Conservation (phyloP, 2,113 vertebrate genomes). For the Aptenodytes forsteri region DNA sequence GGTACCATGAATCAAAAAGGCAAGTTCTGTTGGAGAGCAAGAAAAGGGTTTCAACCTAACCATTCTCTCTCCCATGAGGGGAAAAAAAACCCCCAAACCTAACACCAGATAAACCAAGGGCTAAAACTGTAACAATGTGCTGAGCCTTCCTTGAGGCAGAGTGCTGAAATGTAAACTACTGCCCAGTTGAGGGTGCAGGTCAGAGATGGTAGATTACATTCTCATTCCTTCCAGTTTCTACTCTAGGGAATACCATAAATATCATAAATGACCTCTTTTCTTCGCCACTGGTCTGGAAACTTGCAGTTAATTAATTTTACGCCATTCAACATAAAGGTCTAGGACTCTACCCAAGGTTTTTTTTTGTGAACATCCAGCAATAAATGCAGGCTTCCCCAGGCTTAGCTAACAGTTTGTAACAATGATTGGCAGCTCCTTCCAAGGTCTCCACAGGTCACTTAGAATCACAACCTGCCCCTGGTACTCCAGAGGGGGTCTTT, state of each 20-base stretch:
- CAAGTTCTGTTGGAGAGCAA: neutral
- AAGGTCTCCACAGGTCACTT: neutral
- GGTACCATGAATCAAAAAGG: neutral
- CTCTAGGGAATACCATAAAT: constrained; percentile 40
- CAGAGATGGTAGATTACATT: neutral
- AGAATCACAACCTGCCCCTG: neutral
- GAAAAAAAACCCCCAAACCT: neutral
- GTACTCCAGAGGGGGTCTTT: neutral
- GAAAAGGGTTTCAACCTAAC: neutral
- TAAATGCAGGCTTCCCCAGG: neutral
- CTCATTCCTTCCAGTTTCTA: constrained; percentile 10
- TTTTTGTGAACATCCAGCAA: neutral
- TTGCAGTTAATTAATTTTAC: constrained; percentile 57
- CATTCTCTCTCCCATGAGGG: neutral
- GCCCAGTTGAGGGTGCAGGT: neutral
- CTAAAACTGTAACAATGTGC: neutral
- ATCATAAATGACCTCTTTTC: constrained; percentile 56
- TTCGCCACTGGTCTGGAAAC: constrained; percentile 61
- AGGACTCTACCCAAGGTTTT: neutral
- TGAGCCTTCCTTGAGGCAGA: neutral
- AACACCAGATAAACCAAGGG: neutral
- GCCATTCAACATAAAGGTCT: constrained; percentile 5
- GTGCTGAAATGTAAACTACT: neutral
- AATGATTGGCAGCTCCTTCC: neutral
- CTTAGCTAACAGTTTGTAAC: neutral